Evolutionary conservation across 2,888 invertebrate genomes (phyloP).

Genomic region (Callyntrura guangdongensis): DNA sequence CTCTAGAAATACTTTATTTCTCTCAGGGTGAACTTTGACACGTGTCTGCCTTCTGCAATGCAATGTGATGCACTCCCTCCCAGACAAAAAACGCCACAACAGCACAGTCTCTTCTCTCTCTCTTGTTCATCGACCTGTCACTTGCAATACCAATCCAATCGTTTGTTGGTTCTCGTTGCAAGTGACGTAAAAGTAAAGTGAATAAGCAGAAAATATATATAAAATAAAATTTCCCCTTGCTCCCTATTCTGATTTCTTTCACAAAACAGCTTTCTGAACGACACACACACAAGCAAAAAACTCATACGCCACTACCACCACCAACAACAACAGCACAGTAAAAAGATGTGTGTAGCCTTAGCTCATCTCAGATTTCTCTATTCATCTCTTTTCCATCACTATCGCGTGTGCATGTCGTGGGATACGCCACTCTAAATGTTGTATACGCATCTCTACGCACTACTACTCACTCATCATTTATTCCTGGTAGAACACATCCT

Average conservation of each 20-base stretch:
- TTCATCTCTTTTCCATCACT: slow-evolving; percentile 21
- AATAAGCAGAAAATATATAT: slow-evolving; percentile 33
- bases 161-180: slow-evolving; percentile 12
- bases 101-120: neutral
- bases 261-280: neutral
- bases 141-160: slow-evolving; percentile 80
- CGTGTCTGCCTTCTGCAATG: slow-evolving; percentile 77
- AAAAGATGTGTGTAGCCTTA: neutral
- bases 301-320: neutral
- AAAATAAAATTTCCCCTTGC: slow-evolving; percentile 34
- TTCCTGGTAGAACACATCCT: slow-evolving; percentile 55
- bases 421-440: slow-evolving; percentile 50
- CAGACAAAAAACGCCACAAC: neutral
- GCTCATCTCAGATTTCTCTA: slow-evolving; percentile 57
- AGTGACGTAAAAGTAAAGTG: slow-evolving; percentile 64
- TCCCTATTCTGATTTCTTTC: slow-evolving; percentile 63
- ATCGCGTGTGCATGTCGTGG: slow-evolving; percentile 69
- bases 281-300: neutral
- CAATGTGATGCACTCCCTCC: slow-evolving; percentile 48
- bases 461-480: slow-evolving; percentile 11
- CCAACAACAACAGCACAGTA: slow-evolving; percentile 7
- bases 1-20: slow-evolving; percentile 28
- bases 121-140: slow-evolving; percentile 81
- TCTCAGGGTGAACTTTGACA: slow-evolving; percentile 82
- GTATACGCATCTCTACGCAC: slow-evolving; percentile 36